Base-by-base conservation (phyloP, 2,113 vertebrate species). In the Halichoeres trimaculatus region DNA sequence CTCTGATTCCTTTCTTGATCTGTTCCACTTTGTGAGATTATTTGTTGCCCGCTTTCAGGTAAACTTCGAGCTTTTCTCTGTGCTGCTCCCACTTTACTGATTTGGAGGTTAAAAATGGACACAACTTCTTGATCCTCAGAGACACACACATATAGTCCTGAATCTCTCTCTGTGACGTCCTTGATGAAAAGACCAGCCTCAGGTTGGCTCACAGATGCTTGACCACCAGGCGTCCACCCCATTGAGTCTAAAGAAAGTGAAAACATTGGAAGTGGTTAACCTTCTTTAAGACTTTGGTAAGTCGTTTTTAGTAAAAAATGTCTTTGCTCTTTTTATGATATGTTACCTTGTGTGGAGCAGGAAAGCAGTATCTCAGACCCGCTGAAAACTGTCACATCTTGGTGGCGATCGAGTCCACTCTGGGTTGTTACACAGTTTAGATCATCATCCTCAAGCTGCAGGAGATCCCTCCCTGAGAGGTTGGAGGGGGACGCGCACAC, bases 151-250 rank as follows among this genome's bases (percentile, higher is more conserved):
- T 94, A 94, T 1, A 92, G 23, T 53, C 94, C 94, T 34, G 77
- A 80, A 30, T 75, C 64, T 51, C 48, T 62, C 75, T 89, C 85
- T 55, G 81, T 73, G 19, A 90, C 67, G 6, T 85, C 78, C n/a
- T 70, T 30, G 65, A 91, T 72, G 22, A 82, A 24, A 62, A 95
- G 88, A 76, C 88, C 91, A 54, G 60, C 88, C 9, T 78, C 43
- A 45, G 84, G 20, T 17, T 64, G 84, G 60, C 66, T 80, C 17
- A 47, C 59, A 0, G 69, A 69, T 14, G 80, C 80, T 72, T 84
- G 85, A 77, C 93, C 94, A 26, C 52, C 66, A 24, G 94, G 94
- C 0, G 82, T 94, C 94, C 93, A 94, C 94, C 92, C 92, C 38
- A 35, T 4, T 61, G 83, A 74, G 43, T 80, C 90, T 92, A 62